Base-by-base conservation (phyloP, 2,113 vertebrate genomes). In the Hypomesus transpacificus region DNA sequence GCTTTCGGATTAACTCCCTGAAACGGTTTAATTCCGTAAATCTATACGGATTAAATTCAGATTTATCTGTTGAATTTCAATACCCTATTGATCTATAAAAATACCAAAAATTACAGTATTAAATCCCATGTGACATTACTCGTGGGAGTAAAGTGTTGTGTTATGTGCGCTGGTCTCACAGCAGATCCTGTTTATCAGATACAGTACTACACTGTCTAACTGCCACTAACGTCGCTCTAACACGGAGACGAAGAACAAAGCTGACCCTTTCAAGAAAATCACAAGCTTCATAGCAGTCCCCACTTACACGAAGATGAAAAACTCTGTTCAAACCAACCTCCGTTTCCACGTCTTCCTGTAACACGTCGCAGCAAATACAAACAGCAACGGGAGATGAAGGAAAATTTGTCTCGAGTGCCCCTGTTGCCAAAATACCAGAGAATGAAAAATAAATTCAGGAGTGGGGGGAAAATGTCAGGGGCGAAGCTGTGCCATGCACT, bases 401-500 rank as follows among this genome's bases (percentile, higher is more conserved):
- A 82, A 79, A 85, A 88, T 86, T 84, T 86, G 83, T 86, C 87
- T 84, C 65, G 76, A 82, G 73, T 80, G 78, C 75, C 76, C 77
- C 68, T 46, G 68, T 80, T 82, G 71, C 81, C 82, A 87, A 87
- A 88, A 88, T 82, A 87, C 82, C 85, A 88, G 82, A 86, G 81
- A 88, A 80, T 86, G 85, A 84, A 87, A 88, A 88, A 87, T 87
- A 84, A 76, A 86, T 86, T 86, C 69, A 70, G 16, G 24, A 22
- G 65, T 71, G 74, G 71, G 77, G 86, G 80, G 79, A 84, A 60
- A 88, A 88, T 88, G 85, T 86, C 86, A 87, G 81, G 77, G 82
- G 74, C 64, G 82, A 84, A 89, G 86, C 87, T 89, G 87, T 81
- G 87, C 82, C 66, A 57, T 84, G 79, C 77, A 86, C 84, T 87